Evolutionary conservation across 2,113 vertebrate species (phyloP), one percentile per base, ranked within the genome.

Genomic region (Tachysurus fulvidraco): DNA sequence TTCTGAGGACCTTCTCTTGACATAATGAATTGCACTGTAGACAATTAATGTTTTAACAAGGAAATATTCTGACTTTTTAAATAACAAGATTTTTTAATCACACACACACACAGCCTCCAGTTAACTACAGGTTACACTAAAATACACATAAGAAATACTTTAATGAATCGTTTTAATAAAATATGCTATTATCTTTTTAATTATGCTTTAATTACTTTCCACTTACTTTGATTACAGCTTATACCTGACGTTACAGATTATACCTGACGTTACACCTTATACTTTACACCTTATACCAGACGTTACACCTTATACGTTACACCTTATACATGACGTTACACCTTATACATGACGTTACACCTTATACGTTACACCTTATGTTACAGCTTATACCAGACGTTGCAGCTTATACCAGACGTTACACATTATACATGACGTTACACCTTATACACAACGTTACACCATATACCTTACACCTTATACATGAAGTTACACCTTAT

Each of bases 151-250:
- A 41, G 16, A 25, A 52, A 7, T 50, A 76, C 4, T 52, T 77
- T 25, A 52, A 50, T 25, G 46, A n/a, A 76, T 25, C 7, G 7
- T 13, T 25, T 1, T 25, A 74, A n/a, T 77, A 7, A n/a, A 77
- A 52, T 52, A 9, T 25, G 3, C 28, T 30, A 19, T 71, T 13
- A 46, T 25, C 23, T 76, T 2, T 76, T 28, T 52, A 83, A 50
- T 50, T 50, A 83, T 67, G 52, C 12, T n/a, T 64, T 67, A 36
- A 57, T 23, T 44, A 23, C 1, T 60, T 81, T 81, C 44, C 12
- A n/a, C 62, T 46, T 46, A 23, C n/a, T 84, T 52, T 44, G 52
- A 84, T 84, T 84, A 54, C 13, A 36, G 36, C 55, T 57, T 57
- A 50, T 50, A 50, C 46, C 5, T 2, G 46, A 50, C 46, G 46